These are phyloP conservation scores for Scolopax mira DNA, from an alignment of 2,113 vertebrate species.

Conservation along the genomic window DNA sequence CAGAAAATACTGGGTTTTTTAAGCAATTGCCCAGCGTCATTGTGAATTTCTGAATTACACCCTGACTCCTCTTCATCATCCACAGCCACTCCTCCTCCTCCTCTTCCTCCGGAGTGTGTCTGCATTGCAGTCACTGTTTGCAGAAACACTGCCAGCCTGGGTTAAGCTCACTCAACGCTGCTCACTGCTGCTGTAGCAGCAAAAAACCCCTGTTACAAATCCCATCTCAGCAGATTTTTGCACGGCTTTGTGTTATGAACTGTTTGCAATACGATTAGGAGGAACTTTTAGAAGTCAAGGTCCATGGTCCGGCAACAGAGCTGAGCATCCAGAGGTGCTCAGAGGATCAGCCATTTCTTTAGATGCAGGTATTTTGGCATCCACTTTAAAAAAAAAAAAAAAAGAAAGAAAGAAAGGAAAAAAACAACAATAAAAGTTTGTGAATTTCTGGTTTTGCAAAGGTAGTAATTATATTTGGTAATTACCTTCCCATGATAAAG, in stretches of 20 bases:
- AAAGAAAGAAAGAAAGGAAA: background rate
- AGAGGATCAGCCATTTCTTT: background rate
- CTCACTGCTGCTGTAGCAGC: slow-evolving; percentile 34
- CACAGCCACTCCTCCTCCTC: background rate
- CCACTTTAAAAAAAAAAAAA: background rate
- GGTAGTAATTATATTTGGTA: background rate
- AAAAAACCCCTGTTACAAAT: background rate
- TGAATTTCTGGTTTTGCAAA: background rate
- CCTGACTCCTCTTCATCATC: background rate
- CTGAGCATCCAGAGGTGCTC: background rate
- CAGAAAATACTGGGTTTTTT: background rate
- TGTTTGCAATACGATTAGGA: background rate
- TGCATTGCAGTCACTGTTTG: slow-evolving; percentile 46
- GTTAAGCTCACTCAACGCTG: background rate
- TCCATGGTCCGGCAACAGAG: background rate
- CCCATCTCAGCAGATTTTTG: slow-evolving; percentile 14
- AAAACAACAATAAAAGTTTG: background rate
- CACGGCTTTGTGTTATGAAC: background rate
- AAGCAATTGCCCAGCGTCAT: background rate
- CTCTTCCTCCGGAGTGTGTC: background rate
- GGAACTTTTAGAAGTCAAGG: background rate
- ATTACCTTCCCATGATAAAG: background rate
- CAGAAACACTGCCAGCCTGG: background rate
- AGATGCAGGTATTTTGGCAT: background rate
- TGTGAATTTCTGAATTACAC: background rate